Evolutionary conservation across 2,113 vertebrate genomes (phyloP).

Genomic region (Anthoscopus minutus): DNA sequence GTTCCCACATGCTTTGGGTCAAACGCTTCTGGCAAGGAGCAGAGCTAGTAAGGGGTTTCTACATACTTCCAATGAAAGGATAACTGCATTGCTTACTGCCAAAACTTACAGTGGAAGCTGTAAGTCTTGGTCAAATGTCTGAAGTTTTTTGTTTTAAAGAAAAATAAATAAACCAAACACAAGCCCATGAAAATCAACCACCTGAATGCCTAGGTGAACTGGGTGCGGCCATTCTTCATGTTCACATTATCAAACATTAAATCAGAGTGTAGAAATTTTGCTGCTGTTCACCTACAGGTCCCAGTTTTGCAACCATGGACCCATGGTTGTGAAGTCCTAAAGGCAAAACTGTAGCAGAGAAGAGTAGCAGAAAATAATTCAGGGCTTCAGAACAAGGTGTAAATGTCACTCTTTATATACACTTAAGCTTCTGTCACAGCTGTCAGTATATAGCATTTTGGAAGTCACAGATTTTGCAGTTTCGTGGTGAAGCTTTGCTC

Average conservation of each 20-base stretch:
- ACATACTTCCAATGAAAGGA: rapidly evolving
- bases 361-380: neutral
- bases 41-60: neutral
- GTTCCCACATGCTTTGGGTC: neutral
- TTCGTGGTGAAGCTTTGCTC: neutral
- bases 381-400: neutral
- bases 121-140: neutral
- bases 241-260: neutral
- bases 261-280: neutral
- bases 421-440: neutral
- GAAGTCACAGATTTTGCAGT: neutral
- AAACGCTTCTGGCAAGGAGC: rapidly evolving
- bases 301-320: rapidly evolving
- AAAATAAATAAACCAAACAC: neutral
- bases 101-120: neutral
- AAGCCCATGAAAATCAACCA: neutral
- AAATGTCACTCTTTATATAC: neutral
- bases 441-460: neutral
- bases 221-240: rapidly evolving
- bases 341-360: neutral
- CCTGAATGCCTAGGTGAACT: neutral
- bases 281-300: neutral
- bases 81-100: rapidly evolving
- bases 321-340: rapidly evolving
- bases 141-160: neutral